Evolutionary conservation across 1,140 invertebrate genomes (phyloP).

Genomic region (Euura saliciscinereae): DNA sequence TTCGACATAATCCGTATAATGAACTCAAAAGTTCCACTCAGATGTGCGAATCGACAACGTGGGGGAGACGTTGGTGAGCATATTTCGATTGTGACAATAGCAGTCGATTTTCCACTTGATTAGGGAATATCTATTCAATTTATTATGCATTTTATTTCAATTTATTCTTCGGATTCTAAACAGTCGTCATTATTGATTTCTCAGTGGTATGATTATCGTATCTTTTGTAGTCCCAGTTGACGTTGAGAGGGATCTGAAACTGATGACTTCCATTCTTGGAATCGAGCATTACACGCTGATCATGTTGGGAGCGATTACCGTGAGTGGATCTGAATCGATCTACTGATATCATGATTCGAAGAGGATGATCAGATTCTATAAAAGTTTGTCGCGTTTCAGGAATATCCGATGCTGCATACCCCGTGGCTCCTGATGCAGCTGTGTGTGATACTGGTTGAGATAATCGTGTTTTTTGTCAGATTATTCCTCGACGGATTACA

Average conservation of each 20-base stretch:
- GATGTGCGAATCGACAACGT: slow-evolving; percentile 23
- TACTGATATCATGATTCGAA: neutral
- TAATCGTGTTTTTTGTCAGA: slow-evolving; percentile 47
- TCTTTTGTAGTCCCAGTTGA: slow-evolving; percentile 36
- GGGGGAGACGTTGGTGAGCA: slow-evolving; percentile 25
- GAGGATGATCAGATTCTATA: too few species aligned
- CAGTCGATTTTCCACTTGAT: too few species aligned
- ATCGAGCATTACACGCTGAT: slow-evolving; percentile 56
- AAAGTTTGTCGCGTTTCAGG: slow-evolving; percentile 31
- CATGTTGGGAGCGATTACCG: slow-evolving; percentile 51
- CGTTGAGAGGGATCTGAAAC: slow-evolving; percentile 52
- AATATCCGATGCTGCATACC: slow-evolving; percentile 51
- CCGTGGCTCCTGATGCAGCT: slow-evolving; percentile 58
- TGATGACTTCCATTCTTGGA: slow-evolving; percentile 54
- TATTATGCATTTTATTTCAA: too few species aligned
- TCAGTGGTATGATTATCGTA: too few species aligned
- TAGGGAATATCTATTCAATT: too few species aligned
- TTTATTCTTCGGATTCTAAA: too few species aligned
- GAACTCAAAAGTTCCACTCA: slow-evolving; percentile 36
- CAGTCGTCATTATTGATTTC: too few species aligned
- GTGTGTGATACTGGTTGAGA: slow-evolving; percentile 53
- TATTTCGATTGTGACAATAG: neutral
- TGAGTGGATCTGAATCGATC: slow-evolving; percentile 24
- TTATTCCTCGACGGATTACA: slow-evolving; percentile 51
- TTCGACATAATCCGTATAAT: slow-evolving; percentile 49